A percentile compares a stretch with the other conserved stretches of the same genome.
phyloP scores from a whole-genome alignment of 2,797 vertebrate genomes.

The Ctenosaura bakeri region DNA sequence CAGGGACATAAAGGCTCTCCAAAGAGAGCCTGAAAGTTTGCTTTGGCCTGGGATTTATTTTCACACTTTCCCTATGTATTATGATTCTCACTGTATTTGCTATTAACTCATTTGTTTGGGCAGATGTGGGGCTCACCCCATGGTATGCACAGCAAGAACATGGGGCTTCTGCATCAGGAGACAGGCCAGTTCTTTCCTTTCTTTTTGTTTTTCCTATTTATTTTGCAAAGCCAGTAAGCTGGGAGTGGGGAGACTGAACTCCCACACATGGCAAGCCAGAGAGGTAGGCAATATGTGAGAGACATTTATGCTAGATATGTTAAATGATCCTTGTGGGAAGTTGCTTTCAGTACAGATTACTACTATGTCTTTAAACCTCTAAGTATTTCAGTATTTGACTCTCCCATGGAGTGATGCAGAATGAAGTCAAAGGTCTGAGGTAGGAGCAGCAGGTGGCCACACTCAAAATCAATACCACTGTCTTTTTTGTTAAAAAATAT shows the following conservation, averaged over 20 bases:
- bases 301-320: not conserved
- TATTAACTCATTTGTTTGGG: conserved; percentile 68
- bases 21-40: conserved; percentile 66
- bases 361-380: not conserved
- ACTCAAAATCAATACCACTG: not conserved
- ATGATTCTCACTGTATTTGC: conserved; percentile 59
- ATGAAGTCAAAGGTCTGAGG: not conserved
- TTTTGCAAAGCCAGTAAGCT: not conserved
- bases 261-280: not conserved
- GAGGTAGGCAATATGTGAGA: not conserved
- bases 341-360: not conserved
- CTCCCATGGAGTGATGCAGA: not conserved
- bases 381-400: not conserved
- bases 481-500: too few relatives aligned
- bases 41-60: conserved; percentile 71
- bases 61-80: conserved; percentile 59
- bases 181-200: not conserved
- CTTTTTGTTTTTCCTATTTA: not conserved
- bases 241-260: not conserved
- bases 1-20: conserved; percentile 25
- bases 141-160: conserved; percentile 45
- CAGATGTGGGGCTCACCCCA: conserved; percentile 64
- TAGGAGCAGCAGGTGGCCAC: not conserved
- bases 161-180: conserved; percentile 9
- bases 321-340: conserved; percentile 10